Percentiles rank a stretch among this genome's conserved stretches.
phyloP scores from a whole-genome alignment of 2,888 invertebrate genomes.

The Minunthozetes semirufus region DNA sequence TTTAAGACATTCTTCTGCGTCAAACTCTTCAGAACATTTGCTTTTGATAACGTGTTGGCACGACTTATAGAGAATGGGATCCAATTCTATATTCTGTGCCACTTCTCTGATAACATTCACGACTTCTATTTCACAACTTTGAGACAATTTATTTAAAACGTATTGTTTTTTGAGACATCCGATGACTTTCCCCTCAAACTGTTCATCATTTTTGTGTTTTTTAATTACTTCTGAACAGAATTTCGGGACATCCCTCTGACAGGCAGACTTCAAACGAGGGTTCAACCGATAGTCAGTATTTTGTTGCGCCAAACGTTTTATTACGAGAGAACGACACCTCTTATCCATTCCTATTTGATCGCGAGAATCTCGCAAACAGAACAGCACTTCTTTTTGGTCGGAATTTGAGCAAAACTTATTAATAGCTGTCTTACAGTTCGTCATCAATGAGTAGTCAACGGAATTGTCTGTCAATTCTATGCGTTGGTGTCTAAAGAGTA shows the following conservation, averaged over 20 bases:
- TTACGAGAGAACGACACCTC: conserved; percentile 73
- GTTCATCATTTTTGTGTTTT: conserved; percentile 55
- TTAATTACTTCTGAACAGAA: conserved; percentile 56
- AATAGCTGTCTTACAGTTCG: conserved; percentile 77
- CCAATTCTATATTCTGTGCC: conserved; percentile 80
- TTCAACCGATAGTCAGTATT: conserved; percentile 84
- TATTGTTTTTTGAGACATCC: conserved; percentile 58
- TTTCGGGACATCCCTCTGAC: conserved; percentile 71
- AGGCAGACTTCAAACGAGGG: conserved; percentile 70
- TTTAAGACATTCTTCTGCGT: conserved; percentile 84
- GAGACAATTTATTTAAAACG: conserved; percentile 53
- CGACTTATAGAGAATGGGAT: conserved; percentile 73
- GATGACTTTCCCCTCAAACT: conserved; percentile 74
- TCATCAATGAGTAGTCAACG: conserved; percentile 75
- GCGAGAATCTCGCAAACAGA: conserved; percentile 59
- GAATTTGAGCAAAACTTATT: conserved; percentile 71
- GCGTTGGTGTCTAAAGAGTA: conserved; percentile 74
- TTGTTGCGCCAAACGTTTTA: conserved; percentile 80
- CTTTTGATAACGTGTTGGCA: conserved; percentile 56
- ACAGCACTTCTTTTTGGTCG: conserved; percentile 54
- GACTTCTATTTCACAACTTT: conserved; percentile 74
- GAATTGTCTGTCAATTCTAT: conserved; percentile 79
- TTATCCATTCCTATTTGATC: conserved; percentile 71
- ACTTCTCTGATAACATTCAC: conserved; percentile 73
- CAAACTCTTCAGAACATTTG: conserved; percentile 40